Evolutionary conservation across 2,888 invertebrate genomes (phyloP), one percentile per base, ranked within the genome.

Genomic region (Hyposoter dolosus): DNA sequence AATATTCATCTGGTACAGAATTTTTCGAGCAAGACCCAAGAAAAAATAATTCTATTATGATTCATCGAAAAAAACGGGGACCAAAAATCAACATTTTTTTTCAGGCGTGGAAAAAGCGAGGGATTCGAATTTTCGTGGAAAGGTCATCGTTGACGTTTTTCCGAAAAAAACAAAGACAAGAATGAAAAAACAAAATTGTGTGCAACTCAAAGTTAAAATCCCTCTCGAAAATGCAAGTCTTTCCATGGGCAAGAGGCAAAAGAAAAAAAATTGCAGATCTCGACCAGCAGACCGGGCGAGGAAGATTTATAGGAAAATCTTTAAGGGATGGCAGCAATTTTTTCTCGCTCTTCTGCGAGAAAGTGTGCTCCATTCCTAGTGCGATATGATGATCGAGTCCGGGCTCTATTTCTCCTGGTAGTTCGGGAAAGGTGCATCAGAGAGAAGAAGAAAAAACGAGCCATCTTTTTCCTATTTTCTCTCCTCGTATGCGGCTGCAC

Each of bases 321-420:
- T 66, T 74, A 63, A 75, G n/a, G 15, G 32, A 75, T 56, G 82
- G 69, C 60, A n/a, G 50, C 69, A 66, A 81, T 82, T 83, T 85
- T 85, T 79, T 68, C 68, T 77, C 85, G 50, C 53, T 69, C 77
- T 71, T 32, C 43, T 60, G 65, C 63, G 71, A 66, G 85, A 63
- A 68, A 79, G 75, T 82, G 78, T 56, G 80, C 43, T 15, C 65
- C 4, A n/a, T 53, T 63, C 63, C 74, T 28, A 76, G 56, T 60
- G 65, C 82, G 85, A 80, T 63, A 80, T 63, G 79, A 78, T 78
- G 78, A 83, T 80, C 71, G 80, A 85, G 75, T 40, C 74, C 79
- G 50, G 32, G 23, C 79, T 82, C 74, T 78, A 60, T 81, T 56
- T 63, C 74, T 17, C 80, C 45, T 23, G 68, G 75, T 65, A 28